phyloP scores from a whole-genome alignment of 2,797 vertebrate genomes.

The Poliocrania exsul region DNA sequence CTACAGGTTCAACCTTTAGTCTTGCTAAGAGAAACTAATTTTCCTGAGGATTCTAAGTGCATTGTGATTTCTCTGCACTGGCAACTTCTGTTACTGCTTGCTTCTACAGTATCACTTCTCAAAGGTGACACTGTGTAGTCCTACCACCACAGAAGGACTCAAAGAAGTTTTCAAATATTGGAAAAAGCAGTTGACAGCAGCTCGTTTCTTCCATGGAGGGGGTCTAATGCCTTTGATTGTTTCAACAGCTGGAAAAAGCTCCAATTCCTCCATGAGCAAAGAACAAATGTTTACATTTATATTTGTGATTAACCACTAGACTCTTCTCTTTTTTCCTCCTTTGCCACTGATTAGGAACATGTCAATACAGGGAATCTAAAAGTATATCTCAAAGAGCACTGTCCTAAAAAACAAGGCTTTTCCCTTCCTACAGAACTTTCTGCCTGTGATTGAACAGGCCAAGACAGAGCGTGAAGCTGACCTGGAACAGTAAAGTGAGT shows the following conservation, averaged over 20 bases:
- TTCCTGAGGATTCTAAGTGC: background rate
- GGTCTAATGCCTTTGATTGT: background rate
- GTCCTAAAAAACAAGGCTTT: background rate
- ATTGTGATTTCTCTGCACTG: background rate
- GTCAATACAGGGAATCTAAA: background rate
- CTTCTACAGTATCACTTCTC: background rate
- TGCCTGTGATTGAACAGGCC: background rate
- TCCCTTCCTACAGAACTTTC: background rate
- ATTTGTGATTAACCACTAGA: background rate
- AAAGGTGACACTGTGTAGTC: background rate
- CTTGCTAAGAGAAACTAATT: background rate
- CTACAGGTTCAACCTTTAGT: background rate
- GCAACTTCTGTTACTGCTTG: background rate
- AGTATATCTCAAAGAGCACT: background rate
- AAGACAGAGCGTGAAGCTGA: background rate
- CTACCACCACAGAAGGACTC: background rate
- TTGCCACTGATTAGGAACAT: background rate
- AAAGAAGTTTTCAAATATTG: background rate
- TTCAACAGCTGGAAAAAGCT: background rate
- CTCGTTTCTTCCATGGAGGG: background rate
- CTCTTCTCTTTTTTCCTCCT: background rate
- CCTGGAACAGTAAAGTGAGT: rapidly evolving
- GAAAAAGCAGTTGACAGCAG: background rate
- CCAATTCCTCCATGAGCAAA: background rate
- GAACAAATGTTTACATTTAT: background rate